These are phyloP conservation scores for Ivindomyrus marchei DNA, from an alignment of 2,113 vertebrate species.

Conservation along the genomic window DNA sequence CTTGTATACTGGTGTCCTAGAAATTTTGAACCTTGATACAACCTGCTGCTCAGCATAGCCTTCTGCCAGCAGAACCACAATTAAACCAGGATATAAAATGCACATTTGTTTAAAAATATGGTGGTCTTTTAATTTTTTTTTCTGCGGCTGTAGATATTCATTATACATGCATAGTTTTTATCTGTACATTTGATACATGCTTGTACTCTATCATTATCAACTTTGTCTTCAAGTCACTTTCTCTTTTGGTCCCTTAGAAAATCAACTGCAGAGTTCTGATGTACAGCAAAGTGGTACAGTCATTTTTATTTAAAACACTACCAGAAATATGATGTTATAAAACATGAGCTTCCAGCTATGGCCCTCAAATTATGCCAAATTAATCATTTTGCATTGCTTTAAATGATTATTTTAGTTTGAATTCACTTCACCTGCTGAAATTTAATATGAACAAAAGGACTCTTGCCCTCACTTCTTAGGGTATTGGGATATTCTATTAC, in stretches of 20 bases:
- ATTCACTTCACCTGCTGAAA: neutral
- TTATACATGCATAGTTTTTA: neutral
- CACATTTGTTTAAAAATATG: too few relatives aligned
- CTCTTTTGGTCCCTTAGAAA: neutral
- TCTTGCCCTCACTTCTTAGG: neutral
- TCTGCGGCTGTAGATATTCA: neutral
- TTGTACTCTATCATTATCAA: neutral
- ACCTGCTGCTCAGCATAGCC: too few relatives aligned
- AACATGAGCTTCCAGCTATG: neutral
- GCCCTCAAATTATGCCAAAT: neutral
- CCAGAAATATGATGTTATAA: neutral
- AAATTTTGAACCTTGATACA: too few relatives aligned
- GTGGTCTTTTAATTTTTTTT: too few relatives aligned
- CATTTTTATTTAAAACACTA: neutral
- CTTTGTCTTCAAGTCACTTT: neutral
- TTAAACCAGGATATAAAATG: too few relatives aligned
- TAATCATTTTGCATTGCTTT: neutral
- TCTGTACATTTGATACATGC: neutral
- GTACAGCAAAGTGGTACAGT: neutral
- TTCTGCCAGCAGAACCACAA: too few relatives aligned
- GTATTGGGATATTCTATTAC: neutral
- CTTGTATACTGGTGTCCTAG: too few relatives aligned
- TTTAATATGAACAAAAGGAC: neutral
- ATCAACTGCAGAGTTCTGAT: neutral
- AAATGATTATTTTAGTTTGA: neutral